These are phyloP conservation scores for Acomys russatus DNA, from an alignment of 2,797 vertebrate species.

Conservation along the genomic window DNA sequence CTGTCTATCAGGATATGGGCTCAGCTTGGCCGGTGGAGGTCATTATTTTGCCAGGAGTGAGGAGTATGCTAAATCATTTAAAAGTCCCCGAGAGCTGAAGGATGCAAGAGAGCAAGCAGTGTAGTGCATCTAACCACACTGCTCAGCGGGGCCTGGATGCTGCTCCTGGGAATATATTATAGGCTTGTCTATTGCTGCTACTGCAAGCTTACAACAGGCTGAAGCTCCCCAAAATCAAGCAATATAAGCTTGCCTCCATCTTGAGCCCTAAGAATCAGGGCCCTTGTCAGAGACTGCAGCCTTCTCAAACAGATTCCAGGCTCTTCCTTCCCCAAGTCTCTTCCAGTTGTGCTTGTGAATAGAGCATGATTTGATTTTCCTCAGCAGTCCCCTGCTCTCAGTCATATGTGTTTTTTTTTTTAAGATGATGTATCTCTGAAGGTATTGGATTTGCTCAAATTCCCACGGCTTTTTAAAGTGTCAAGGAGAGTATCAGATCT, in stretches of 20 bases:
- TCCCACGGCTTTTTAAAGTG: background rate
- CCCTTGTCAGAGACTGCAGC: too few species aligned
- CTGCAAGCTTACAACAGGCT: too few species aligned
- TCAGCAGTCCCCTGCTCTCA: background rate
- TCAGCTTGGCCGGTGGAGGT: background rate
- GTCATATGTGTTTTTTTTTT: background rate
- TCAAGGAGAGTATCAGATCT: constrained; percentile 1
- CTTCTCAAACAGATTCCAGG: too few species aligned
- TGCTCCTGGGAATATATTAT: background rate
- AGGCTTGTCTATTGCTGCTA: background rate
- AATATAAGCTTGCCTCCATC: too few species aligned
- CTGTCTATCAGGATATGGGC: background rate
- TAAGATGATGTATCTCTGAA: background rate
- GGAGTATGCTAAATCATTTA: background rate
- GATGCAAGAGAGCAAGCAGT: background rate
- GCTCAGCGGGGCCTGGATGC: background rate
- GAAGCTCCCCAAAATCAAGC: too few species aligned
- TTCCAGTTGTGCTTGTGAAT: too few species aligned
- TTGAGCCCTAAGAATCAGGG: too few species aligned
- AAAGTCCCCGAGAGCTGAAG: background rate
- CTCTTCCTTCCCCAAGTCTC: too few species aligned
- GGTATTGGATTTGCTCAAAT: background rate
- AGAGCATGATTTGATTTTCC: background rate
- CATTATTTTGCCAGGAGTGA: background rate
- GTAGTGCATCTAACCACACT: background rate